A percentile compares a stretch with the other conserved stretches of the same genome.
Evolutionary conservation across 2,113 vertebrate genomes (phyloP).

Genomic region (Regulus satrapa): DNA sequence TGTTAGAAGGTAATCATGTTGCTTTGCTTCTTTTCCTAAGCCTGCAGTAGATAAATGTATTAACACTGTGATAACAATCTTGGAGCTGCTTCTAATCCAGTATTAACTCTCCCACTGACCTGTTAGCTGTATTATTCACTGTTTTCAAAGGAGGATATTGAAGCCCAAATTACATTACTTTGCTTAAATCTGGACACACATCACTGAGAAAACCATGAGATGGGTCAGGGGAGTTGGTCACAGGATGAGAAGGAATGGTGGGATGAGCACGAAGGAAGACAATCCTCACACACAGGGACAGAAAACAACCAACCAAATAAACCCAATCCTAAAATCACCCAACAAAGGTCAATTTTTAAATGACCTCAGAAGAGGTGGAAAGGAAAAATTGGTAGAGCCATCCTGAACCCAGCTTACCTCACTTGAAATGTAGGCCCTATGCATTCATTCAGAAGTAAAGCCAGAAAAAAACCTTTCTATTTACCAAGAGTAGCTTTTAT

Average conservation of each 20-base stretch:
- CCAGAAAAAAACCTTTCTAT: background rate
- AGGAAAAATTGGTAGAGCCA: background rate
- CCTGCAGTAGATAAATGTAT: background rate
- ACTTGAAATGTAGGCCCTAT: background rate
- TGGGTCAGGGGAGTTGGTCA: background rate
- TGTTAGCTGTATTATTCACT: background rate
- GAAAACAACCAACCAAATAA: background rate
- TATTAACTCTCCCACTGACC: background rate
- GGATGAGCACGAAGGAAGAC: background rate
- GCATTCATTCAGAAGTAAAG: background rate
- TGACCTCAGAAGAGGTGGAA: background rate
- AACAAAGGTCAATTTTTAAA: background rate
- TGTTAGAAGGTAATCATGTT: background rate
- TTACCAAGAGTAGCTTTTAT: slow-evolving; percentile 8
- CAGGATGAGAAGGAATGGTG: background rate
- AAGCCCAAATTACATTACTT: background rate
- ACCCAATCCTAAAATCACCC: background rate
- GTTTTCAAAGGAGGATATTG: background rate
- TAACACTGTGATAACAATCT: background rate
- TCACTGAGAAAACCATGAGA: background rate
- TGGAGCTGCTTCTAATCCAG: background rate
- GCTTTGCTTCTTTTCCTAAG: background rate
- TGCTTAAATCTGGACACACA: background rate
- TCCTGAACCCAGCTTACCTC: background rate
- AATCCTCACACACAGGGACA: background rate